phyloP scores from a whole-genome alignment of 2,888 invertebrate genomes.

The Ophion ellenae region DNA sequence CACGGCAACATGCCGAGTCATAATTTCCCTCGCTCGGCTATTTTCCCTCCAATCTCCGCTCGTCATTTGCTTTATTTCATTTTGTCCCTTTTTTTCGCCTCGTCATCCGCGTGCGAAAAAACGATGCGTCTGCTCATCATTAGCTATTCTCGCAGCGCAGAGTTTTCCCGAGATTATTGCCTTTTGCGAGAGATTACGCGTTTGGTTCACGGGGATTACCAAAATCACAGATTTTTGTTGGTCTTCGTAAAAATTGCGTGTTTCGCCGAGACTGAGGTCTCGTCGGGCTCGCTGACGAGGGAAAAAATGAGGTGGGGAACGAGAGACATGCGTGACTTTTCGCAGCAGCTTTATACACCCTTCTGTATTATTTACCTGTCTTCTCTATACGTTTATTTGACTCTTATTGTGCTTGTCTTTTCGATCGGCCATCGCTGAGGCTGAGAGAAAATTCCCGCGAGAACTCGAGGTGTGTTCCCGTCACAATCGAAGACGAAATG shows the following conservation, averaged over 20 bases:
- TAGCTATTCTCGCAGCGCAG: not conserved
- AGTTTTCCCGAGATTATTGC: not conserved
- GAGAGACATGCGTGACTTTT: not conserved
- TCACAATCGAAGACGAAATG: not conserved
- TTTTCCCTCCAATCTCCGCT: not conserved
- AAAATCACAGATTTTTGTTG: not conserved
- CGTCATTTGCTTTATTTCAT: conserved; percentile 5
- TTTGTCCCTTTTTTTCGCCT: not conserved
- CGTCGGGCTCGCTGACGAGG: no score
- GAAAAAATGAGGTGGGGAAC: not conserved
- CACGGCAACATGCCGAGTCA: conserved; percentile 12
- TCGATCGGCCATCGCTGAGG: not conserved
- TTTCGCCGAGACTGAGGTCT: no score
- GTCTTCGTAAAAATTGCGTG: not conserved
- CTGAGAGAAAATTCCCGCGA: not conserved
- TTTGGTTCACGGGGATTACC: no score
- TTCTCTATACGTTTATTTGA: not conserved
- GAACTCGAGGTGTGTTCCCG: not conserved
- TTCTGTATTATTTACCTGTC: not conserved
- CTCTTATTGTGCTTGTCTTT: not conserved
- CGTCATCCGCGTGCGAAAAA: conserved; percentile 26
- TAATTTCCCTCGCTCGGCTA: conserved; percentile 2
- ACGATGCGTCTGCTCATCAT: conserved; percentile 35
- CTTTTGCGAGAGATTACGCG: no score
- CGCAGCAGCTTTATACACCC: not conserved